Evolutionary conservation across 2,888 invertebrate genomes (phyloP), one percentile per base, ranked within the genome.

Genomic region (Bugula neritina): DNA sequence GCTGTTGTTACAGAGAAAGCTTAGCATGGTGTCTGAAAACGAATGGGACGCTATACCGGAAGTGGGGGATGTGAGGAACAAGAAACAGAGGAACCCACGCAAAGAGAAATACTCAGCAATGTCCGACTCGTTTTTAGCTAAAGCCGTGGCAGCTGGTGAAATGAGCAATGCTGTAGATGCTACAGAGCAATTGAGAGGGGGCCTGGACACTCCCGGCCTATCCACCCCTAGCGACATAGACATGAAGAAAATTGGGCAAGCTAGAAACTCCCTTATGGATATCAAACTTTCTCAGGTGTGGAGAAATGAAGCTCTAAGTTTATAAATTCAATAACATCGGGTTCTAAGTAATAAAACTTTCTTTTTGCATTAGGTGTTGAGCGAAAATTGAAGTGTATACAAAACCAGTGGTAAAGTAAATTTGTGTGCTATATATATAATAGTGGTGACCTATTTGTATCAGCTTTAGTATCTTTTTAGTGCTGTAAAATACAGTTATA

Each of bases 1-100:
- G n/a, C n/a, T 43, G 17, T 43, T 43, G 72, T 78, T 75, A 54
- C 74, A 85, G 83, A 78, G 87, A 77, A 85, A 86, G 74, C 79
- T 88, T 73, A 83, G 84, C 0, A 81, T 82, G 54, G 87, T 99
- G 0, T 90, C 91, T 0, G 92, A 92, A 78, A 94, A 94, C 74
- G 96, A 99, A 81, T 99, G 99, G 99, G 90, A 92, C 71, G 92
- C 91, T 70, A 91, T 99, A 75, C 99, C 99, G 0, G 99, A 99
- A 86, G 99, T 99, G 0, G 99, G 99, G n/a, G 99, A 99, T 85
- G 94, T 94, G 10, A 88, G 99, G 76, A 99, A 97, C 84, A 90
- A 95, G 72, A 95, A 95, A 80, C 95, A 97, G 81, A 87, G 99
- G 55, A 97, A 97, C 85, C 93, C 97, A 0, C 87, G 96, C 71